Evolutionary conservation across 2,797 vertebrate genomes (phyloP), one percentile per base, ranked within the genome.

Genomic region (Nasua narica): DNA sequence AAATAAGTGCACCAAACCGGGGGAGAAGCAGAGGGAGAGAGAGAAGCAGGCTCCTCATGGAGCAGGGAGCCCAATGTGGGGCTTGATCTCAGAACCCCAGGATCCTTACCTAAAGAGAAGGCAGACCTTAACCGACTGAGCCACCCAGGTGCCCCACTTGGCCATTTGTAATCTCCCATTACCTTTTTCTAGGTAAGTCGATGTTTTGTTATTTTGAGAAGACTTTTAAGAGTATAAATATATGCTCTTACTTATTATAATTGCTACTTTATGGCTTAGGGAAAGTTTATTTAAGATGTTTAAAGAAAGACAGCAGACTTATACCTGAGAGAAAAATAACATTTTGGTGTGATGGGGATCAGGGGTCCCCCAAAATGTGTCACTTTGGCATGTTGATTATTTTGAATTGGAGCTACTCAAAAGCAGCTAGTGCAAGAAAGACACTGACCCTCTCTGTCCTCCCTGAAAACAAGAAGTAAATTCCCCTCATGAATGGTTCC

Each of bases 201-300:
- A 82, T 98, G 94, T 97, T 98, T 98, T 98, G 92, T 97, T 97
- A 82, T 98, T 98, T 91, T 84, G 94, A 98, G 96, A 97, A 97
- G 92, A 97, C 97, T 91, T 74, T 93, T 97, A 98, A 96, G 97
- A 97, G 96, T 96, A 65, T 23, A 97, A 98, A 98, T 94, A 94
- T 90, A 97, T 92, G 96, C 91, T 98, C 96, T 98, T 97, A 94
- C 95, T 96, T 96, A 89, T 91, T 97, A 85, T 82, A 98, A 96
- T 98, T 88, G 97, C 95, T 83, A 90, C 95, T 97, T 98, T 93
- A 84, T 96, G 96, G n/a, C 88, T 98, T 50, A 43, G n/a, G 79
- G 97, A 89, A 87, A 95, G 97, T 94, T 97, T 95, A 94, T 91
- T 95, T 96, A 98, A 98, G 97, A 94, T 95, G 96, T 97, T 98